These are phyloP conservation scores for Aquatica leii DNA, from an alignment of 2,888 invertebrate genomes.

Conservation along the genomic window DNA sequence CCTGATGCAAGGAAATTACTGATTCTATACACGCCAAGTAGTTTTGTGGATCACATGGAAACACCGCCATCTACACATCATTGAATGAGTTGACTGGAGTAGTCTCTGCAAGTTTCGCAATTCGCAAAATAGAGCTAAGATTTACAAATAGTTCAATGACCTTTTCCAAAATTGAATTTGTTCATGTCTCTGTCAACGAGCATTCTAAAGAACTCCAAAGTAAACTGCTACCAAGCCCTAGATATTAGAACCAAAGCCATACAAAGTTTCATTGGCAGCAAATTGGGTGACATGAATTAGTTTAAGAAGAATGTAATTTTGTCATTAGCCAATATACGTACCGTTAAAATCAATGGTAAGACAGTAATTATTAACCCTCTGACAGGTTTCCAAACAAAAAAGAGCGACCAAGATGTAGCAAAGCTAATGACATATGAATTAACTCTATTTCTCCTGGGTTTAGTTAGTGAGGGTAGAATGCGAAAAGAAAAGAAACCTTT, in stretches of 20 bases:
- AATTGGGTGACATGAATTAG: constrained; percentile 15
- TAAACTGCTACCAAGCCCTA: too few species aligned
- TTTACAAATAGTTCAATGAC: constrained; percentile 35
- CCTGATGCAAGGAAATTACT: constrained; percentile 25
- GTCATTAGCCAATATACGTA: constrained; percentile 24
- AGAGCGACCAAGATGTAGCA: background rate
- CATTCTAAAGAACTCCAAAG: constrained; percentile 32
- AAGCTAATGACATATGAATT: background rate
- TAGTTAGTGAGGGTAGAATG: background rate
- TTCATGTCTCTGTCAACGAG: constrained; percentile 34
- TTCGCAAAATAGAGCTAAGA: constrained; percentile 34
- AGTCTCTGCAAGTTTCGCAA: constrained; percentile 15
- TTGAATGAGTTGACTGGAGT: constrained; percentile 27
- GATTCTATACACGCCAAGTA: constrained; percentile 34
- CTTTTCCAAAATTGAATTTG: constrained; percentile 35
- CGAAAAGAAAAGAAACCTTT: too few species aligned
- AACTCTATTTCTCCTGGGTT: background rate
- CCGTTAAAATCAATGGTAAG: constrained; percentile 36
- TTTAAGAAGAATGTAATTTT: constrained; percentile 31
- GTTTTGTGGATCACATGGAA: constrained; percentile 31
- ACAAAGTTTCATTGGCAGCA: constrained; percentile 27
- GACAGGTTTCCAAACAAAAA: constrained; percentile 3
- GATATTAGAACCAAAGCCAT: constrained; percentile 32
- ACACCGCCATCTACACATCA: constrained; percentile 26
- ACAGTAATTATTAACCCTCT: constrained; percentile 19